phyloP scores from a whole-genome alignment of 2,888 invertebrate genomes.

The Lasioglossum vierecki region DNA sequence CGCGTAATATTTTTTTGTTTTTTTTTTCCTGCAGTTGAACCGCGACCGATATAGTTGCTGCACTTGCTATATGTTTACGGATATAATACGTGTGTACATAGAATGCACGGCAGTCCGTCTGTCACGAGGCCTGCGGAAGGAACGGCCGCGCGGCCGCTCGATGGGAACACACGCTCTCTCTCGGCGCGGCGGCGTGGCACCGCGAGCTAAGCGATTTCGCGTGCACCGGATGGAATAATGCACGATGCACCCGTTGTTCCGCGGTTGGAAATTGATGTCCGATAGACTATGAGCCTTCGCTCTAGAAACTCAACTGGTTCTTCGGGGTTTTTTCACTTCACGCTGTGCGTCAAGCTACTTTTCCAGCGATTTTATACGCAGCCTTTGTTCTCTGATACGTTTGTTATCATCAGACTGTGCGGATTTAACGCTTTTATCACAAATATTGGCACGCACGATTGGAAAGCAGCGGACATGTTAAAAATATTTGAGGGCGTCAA shows the following conservation, averaged over 20 bases:
- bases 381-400: not conserved
- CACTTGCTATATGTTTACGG: slow-evolving; percentile 46
- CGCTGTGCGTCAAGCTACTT: not conserved
- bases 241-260: slow-evolving; percentile 14
- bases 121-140: slow-evolving; percentile 55
- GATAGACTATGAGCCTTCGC: not conserved
- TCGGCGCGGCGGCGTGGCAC: not conserved
- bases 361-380: not conserved
- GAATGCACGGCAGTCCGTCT: slow-evolving; percentile 44
- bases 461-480: too few relatives aligned
- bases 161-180: slow-evolving; percentile 5
- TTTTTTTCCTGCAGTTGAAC: slow-evolving; percentile 63
- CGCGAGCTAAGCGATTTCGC: slow-evolving; percentile 28
- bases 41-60: slow-evolving; percentile 46
- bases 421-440: too few relatives aligned
- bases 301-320: slow-evolving; percentile 1
- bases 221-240: not conserved
- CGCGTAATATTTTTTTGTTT: slow-evolving; percentile 46
- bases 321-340: not conserved
- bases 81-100: slow-evolving; percentile 24
- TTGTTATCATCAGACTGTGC: not conserved
- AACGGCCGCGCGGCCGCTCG: slow-evolving; percentile 3
- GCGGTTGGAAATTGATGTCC: slow-evolving; percentile 6
- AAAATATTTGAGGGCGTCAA: too few relatives aligned
- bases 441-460: too few relatives aligned